A percentile compares a stretch with the other conserved stretches of the same genome.
These are phyloP conservation scores for Platycheirus albimanus DNA, from an alignment of 2,888 invertebrate genomes.

Conservation along the genomic window DNA sequence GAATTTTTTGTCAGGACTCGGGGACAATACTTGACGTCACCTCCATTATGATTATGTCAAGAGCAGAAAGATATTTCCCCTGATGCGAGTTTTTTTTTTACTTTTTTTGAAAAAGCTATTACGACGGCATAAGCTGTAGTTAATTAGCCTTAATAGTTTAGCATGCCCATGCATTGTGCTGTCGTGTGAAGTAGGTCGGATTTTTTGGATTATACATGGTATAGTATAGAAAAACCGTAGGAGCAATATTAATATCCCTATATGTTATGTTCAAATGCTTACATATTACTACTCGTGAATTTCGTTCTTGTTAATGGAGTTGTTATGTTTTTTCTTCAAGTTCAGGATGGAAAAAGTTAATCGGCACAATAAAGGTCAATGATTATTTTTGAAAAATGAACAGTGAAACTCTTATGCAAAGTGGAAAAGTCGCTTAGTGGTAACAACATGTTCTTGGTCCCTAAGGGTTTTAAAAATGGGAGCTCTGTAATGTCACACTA, in stretches of 20 bases:
- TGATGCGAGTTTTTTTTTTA: slow-evolving; percentile 19
- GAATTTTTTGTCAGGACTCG: slow-evolving; percentile 7
- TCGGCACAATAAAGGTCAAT: neutral
- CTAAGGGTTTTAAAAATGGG: too few species aligned
- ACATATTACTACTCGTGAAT: slow-evolving; percentile 5
- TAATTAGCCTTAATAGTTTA: slow-evolving; percentile 48
- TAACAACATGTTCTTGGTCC: too few species aligned
- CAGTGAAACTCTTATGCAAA: too few species aligned
- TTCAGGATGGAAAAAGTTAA: neutral
- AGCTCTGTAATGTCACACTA: too few species aligned
- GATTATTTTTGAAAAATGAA: neutral
- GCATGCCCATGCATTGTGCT: slow-evolving; percentile 27
- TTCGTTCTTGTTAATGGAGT: neutral
- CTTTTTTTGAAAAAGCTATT: slow-evolving; percentile 28
- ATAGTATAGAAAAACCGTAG: neutral
- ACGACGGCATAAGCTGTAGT: slow-evolving; percentile 33
- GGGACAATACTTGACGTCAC: slow-evolving; percentile 44
- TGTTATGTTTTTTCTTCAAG: neutral
- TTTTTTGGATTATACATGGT: neutral
- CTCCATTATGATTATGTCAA: slow-evolving; percentile 56
- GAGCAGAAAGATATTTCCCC: slow-evolving; percentile 37
- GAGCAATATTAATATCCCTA: neutral
- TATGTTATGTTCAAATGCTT: neutral
- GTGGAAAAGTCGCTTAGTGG: too few species aligned
- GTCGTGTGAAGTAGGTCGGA: slow-evolving; percentile 40